Evolutionary conservation across 2,888 invertebrate species (phyloP), one percentile per base, ranked within the genome.

Genomic region (Mactromeris polynyma): DNA sequence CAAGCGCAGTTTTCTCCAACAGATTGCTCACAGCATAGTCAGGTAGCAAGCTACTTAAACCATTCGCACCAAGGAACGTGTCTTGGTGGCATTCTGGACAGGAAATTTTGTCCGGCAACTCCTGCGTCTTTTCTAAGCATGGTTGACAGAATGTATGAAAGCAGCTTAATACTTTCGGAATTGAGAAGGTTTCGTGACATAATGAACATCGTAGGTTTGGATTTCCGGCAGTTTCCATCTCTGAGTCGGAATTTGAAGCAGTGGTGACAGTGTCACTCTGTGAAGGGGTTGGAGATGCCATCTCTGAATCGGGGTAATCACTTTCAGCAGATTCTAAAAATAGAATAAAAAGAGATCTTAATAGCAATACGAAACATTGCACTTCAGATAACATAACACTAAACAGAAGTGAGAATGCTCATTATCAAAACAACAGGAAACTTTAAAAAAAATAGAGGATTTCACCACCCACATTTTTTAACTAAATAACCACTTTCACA

Each of bases 61-160:
- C 98, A 91, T 97, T 94, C 46, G 94, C 93, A n/a, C 95, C 94
- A 33, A 96, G 92, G 83, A 92, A 94, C 2, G 96, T 96, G 78
- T 96, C 96, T 40, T 95, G 94, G 95, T 96, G 96, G 94, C 98
- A 98, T 93, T 97, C 97, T 42, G 98, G 98, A 96, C 98, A 98
- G 93, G 97, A 97, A 92, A 98, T 97, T 97, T 98, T 98, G 96
- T 98, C 98, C 33, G 97, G 97, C 93, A 97, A 97, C 81, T 94
- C 95, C 89, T 95, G 95, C 54, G 93, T 93, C 96, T 98, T 98
- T 96, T 98, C 98, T 96, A 98, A 97, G 97, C 98, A 98, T 94
- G 97, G 97, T 96, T 98, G 98, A 97, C 98, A 98, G 97, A 98
- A 98, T 26, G 98, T 98, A 97, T 98, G 98, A 96, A 96, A 96